Evolutionary conservation across 2,113 vertebrate species (phyloP).

Genomic region (Melanocharis versteri): DNA sequence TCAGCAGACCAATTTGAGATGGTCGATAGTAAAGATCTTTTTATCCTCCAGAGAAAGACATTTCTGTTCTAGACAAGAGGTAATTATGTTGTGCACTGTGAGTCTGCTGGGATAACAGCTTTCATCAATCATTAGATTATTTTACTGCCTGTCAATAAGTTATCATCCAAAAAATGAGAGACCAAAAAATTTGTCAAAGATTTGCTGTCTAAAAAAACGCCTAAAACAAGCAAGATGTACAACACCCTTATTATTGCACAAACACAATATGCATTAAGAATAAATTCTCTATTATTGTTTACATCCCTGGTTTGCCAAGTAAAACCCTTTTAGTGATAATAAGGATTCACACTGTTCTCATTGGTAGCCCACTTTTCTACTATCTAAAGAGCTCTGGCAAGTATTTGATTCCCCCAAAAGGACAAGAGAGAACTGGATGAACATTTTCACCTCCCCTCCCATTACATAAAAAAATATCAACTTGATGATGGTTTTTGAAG

Average conservation of each 20-base stretch:
- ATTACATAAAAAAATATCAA: background rate
- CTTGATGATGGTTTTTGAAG: background rate
- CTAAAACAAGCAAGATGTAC: background rate
- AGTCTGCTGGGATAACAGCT: background rate
- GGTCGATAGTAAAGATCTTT: fast-evolving
- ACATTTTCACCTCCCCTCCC: background rate
- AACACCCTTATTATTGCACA: background rate
- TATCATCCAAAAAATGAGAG: background rate
- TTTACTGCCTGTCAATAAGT: background rate
- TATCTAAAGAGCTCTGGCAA: background rate
- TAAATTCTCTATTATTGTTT: background rate
- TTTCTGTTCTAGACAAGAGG: background rate
- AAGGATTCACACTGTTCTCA: background rate
- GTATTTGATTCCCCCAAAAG: background rate
- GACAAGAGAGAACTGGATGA: background rate
- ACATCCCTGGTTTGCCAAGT: background rate
- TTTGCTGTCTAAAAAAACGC: background rate
- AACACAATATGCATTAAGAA: background rate
- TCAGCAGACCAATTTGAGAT: background rate
- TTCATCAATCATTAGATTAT: background rate
- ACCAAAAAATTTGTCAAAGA: background rate
- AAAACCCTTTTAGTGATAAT: background rate
- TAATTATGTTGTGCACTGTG: background rate
- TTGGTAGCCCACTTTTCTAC: background rate
- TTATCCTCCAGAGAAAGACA: background rate